These are phyloP conservation scores for Troglohyphantes excavatus DNA, from an alignment of 2,888 invertebrate genomes.

Conservation along the genomic window DNA sequence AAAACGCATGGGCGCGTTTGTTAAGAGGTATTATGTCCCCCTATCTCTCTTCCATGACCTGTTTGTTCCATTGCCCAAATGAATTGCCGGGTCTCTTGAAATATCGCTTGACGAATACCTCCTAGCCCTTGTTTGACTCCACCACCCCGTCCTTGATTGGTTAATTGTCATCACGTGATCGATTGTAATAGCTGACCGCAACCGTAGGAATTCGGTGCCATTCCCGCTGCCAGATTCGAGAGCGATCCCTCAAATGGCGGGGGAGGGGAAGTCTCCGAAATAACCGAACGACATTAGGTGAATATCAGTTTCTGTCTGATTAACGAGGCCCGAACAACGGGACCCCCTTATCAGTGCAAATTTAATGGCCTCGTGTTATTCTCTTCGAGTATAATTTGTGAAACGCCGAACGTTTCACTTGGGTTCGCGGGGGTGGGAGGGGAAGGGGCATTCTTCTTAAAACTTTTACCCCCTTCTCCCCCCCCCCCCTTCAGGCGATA, in stretches of 20 bases:
- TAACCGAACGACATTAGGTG: slow-evolving; percentile 75
- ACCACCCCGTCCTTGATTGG: slow-evolving; percentile 66
- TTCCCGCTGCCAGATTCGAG: slow-evolving; percentile 61
- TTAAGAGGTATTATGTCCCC: slow-evolving; percentile 49
- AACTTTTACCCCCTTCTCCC: slow-evolving; percentile 46
- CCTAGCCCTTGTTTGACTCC: slow-evolving; percentile 47
- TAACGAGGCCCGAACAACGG: slow-evolving; percentile 69
- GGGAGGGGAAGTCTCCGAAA: slow-evolving; percentile 34
- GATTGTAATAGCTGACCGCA: slow-evolving; percentile 77
- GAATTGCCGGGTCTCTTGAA: slow-evolving; percentile 59
- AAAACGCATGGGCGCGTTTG: slow-evolving; percentile 27
- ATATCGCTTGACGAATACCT: slow-evolving; percentile 65
- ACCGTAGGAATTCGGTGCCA: slow-evolving; percentile 60
- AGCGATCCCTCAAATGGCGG: slow-evolving; percentile 66
- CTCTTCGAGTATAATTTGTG: slow-evolving; percentile 78
- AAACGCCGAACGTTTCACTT: slow-evolving; percentile 60
- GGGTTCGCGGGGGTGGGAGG: slow-evolving; percentile 10
- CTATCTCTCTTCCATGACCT: slow-evolving; percentile 55
- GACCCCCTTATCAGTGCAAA: slow-evolving; percentile 75
- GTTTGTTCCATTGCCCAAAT: slow-evolving; percentile 62
- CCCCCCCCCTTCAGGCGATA: slow-evolving; percentile 12
- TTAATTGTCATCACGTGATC: slow-evolving; percentile 77
- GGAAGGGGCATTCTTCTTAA: slow-evolving; percentile 71
- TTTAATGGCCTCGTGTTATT: slow-evolving; percentile 77
- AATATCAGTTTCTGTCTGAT: slow-evolving; percentile 76